A percentile compares a stretch with the other conserved stretches of the same genome.
These are phyloP conservation scores for Eumaeus atala DNA, from an alignment of 1,140 invertebrate genomes.

Conservation along the genomic window DNA sequence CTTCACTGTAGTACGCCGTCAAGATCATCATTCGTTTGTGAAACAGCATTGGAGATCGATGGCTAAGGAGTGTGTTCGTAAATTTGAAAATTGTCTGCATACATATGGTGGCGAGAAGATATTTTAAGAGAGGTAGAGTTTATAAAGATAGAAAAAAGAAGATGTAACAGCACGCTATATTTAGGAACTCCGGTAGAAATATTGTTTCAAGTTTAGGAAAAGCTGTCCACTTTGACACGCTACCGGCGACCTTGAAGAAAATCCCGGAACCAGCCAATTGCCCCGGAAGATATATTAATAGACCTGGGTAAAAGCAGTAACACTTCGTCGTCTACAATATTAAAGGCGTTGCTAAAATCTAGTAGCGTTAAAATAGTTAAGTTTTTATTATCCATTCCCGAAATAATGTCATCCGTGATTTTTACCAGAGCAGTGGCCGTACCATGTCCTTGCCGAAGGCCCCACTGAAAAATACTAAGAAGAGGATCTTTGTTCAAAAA, in stretches of 20 bases:
- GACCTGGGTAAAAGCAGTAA: not conserved
- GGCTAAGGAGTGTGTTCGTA: not conserved
- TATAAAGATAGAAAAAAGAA: too few relatives aligned
- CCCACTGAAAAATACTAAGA: not conserved
- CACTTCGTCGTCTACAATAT: not conserved
- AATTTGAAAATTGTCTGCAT: not conserved
- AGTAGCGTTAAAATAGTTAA: too few relatives aligned
- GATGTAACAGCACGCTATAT: too few relatives aligned
- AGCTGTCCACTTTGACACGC: not conserved
- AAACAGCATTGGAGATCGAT: not conserved
- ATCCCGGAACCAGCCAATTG: conserved; percentile 2
- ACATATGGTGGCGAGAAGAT: too few relatives aligned
- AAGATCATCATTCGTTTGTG: not conserved
- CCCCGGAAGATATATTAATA: not conserved
- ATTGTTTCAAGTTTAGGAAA: not conserved
- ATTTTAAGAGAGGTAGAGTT: too few relatives aligned
- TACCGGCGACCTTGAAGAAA: conserved; percentile 5
- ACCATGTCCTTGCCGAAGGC: too few relatives aligned
- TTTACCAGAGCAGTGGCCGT: too few relatives aligned
- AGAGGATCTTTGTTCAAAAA: conserved; percentile 5
- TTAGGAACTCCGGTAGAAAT: too few relatives aligned
- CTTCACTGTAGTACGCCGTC: not conserved
- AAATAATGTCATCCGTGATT: too few relatives aligned
- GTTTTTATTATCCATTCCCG: too few relatives aligned
- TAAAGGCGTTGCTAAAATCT: too few relatives aligned